Evolutionary conservation across 2,113 vertebrate genomes (phyloP).

Genomic region (Smithornis capensis): DNA sequence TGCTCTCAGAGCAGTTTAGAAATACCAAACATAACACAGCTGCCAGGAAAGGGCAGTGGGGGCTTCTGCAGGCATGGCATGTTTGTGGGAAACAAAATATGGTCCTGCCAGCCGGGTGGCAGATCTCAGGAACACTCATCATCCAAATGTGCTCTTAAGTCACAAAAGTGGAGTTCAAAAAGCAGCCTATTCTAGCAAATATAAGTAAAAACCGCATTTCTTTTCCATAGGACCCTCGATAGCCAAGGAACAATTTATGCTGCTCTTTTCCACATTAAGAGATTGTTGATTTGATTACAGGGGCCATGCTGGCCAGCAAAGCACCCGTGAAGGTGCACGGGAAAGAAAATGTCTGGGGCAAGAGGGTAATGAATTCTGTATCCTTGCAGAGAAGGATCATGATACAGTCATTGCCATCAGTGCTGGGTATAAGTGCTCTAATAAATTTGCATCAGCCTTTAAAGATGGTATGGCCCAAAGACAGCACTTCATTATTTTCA

Average conservation of each 20-base stretch:
- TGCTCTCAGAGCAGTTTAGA: background rate
- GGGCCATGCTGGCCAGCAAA: background rate
- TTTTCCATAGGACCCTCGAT: background rate
- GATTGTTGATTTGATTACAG: background rate
- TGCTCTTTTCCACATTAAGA: background rate
- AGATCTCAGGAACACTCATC: background rate
- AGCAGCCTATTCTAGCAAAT: background rate
- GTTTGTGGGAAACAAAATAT: background rate
- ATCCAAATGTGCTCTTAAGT: fast-evolving
- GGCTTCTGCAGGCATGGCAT: background rate
- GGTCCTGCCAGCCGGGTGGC: background rate
- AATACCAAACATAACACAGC: background rate
- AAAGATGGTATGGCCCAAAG: background rate
- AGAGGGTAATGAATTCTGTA: background rate
- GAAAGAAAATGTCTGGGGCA: background rate
- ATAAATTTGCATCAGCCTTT: background rate
- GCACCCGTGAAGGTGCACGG: background rate
- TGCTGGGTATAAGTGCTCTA: background rate
- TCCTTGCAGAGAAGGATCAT: background rate
- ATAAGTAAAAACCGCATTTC: background rate
- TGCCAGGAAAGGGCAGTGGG: background rate
- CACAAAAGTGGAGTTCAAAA: background rate
- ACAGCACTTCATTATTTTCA: background rate
- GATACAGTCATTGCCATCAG: background rate
- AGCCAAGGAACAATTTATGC: background rate